Evolutionary conservation across 2,797 vertebrate species (phyloP), one percentile per base, ranked within the genome.

Genomic region (Lindbergichthys nudifrons): DNA sequence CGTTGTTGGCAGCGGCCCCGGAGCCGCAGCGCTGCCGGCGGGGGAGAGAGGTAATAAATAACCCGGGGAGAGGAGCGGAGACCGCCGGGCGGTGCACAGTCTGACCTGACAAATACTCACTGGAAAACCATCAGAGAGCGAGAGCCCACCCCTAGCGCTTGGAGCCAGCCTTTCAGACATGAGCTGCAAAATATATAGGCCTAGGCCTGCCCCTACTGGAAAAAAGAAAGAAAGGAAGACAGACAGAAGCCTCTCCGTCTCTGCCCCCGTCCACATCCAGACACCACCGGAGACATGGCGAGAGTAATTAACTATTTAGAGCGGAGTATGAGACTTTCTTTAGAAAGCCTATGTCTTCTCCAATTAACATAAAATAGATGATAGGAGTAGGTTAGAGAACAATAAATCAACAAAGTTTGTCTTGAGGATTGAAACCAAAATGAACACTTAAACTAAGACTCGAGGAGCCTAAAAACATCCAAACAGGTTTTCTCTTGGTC

Each of bases 41-140:
- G 94, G 94, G 95, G 94, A 96, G 96, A 95, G 96, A 95, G 96
- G 96, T 96, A 96, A 98, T 99, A 98, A 99, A 98, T 98, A 98
- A 99, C 97, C 96, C 95, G 95, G 93, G 94, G 96, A 96, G 96
- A 94, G 95, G 94, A 95, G 96, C 94, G 94, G 95, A 96, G 96
- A 96, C 94, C 94, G 95, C 94, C 95, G 95, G 96, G 96, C 94
- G 94, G 95, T 93, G 93, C 96, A 96, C 96, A 96, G 96, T 94
- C 95, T 97, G 97, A 98, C 97, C 97, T 95, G 95, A 97, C 96
- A 96, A 96, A 95, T 96, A 96, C 96, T 96, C 95, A 92, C 95
- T 96, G 96, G 96, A 96, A 96, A 96, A 95, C 95, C 96, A 96
- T 95, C 96, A 94, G 95, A 95, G 94, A 94, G 93, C 82, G 87